Evolutionary conservation across 2,888 invertebrate genomes (phyloP), one percentile per base, ranked within the genome.

Genomic region (Phoronis australis): DNA sequence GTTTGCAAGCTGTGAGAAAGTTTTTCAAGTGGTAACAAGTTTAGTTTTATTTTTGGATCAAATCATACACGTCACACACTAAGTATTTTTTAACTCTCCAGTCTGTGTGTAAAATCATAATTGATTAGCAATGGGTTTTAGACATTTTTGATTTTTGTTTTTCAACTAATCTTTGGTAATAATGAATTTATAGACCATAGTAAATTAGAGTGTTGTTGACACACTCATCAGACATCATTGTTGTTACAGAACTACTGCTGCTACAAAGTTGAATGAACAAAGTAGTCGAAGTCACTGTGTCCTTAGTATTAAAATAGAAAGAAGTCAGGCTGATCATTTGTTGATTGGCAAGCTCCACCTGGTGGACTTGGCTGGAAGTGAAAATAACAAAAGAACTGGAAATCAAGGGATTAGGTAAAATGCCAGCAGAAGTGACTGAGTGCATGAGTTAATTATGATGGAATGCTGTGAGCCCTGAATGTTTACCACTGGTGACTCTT

Each of bases 261-360:
- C 65, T 6, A 73, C 71, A 3, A 69, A 68, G 39, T 53, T 72
- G 45, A 73, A 71, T 47, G 64, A 68, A 45, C 56, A 61, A 6
- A 66, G 68, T n/a, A 71, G 71, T 50, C 56, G 71, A 37, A 71
- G 71, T 55, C 73, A 73, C 58, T 64, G 66, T 45, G 65, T 72
- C 15, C 58, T 73, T n/a, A 49, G 69, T 56, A 48, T 73, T 18
- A 70, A 64, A 37, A 59, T 72, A 5, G 51, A 47, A 20, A 62
- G 55, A 42, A 45, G 48, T 1, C 59, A 57, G 47, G 50, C 52
- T 22, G 46, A 48, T 40, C 38, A 60, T 4, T 60, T 60, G 15
- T 57, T 61, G 4, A 58, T 60, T 27, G 69, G 73, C 12, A 73
- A 73, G 51, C 55, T 72, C 42, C 65, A 70, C 51, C 59, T 73